phyloP scores from a whole-genome alignment of 2,888 invertebrate species.

The Gasteruption jaculator region DNA sequence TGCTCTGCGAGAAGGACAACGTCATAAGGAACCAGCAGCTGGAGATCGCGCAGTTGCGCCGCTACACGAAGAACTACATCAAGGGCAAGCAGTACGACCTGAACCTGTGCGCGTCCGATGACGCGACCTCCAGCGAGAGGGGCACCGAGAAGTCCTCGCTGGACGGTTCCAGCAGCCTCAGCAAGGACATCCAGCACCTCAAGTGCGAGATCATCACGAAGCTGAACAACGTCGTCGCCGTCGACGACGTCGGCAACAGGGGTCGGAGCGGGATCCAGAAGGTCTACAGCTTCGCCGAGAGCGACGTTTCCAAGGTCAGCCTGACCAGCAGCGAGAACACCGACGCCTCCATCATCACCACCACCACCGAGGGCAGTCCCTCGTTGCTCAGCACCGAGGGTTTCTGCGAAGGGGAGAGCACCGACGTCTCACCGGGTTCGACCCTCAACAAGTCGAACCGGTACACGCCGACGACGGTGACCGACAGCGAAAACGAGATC shows the following conservation, averaged over 20 bases:
- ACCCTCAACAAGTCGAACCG: slow-evolving; percentile 42
- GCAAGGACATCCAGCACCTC: slow-evolving; percentile 41
- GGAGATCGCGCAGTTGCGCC: slow-evolving; percentile 64
- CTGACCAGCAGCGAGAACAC: slow-evolving; percentile 64
- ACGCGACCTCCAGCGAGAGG: slow-evolving; percentile 4
- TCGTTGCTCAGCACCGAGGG: slow-evolving; percentile 46
- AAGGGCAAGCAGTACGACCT: slow-evolving; percentile 52
- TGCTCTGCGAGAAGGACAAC: slow-evolving; percentile 67
- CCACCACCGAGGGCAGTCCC: slow-evolving; percentile 56
- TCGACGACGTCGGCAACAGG: slow-evolving; percentile 19
- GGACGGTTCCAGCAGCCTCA: slow-evolving; percentile 32
- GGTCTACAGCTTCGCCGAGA: slow-evolving; percentile 46
- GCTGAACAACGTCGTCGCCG: slow-evolving; percentile 25
- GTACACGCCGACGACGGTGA: slow-evolving; percentile 32
- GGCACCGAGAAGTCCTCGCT: not conserved
- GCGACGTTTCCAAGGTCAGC: slow-evolving; percentile 54
- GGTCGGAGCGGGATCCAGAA: slow-evolving; percentile 37
- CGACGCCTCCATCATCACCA: slow-evolving; percentile 64
- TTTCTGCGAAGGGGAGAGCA: slow-evolving; percentile 48
- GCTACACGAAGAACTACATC: slow-evolving; percentile 55
- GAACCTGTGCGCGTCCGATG: no score
- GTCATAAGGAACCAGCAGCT: slow-evolving; percentile 67
- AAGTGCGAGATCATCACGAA: slow-evolving; percentile 46
- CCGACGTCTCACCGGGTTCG: slow-evolving; percentile 44
- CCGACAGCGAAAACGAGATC: slow-evolving; percentile 37